Conservation (phyloP, 2,113 vertebrate genomes). For the Scomber scombrus region DNA sequence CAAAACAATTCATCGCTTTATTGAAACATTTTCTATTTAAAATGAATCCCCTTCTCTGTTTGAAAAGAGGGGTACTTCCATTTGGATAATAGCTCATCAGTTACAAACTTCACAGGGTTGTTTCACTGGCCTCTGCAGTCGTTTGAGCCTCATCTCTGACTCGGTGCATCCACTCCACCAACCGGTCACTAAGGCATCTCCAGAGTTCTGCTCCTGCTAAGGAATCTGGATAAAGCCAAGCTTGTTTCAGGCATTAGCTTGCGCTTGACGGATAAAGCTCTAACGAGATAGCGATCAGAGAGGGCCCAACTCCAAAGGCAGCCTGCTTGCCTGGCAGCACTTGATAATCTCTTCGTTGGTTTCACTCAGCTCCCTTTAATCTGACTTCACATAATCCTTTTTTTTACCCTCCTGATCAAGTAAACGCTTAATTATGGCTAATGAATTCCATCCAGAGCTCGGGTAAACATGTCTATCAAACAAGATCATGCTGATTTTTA, state of each 20-base stretch:
- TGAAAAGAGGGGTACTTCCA: background rate
- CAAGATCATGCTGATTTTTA: conserved; percentile 74
- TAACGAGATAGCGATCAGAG: conserved; percentile 84
- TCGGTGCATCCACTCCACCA: conserved; percentile 31
- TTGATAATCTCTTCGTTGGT: conserved; percentile 84
- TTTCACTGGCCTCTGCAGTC: background rate
- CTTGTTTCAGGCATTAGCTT: conserved; percentile 76
- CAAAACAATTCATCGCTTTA: no score
- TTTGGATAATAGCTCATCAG: background rate
- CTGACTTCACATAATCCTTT: conserved; percentile 85
- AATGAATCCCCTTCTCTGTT: no score
- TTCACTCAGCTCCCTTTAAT: conserved; percentile 82
- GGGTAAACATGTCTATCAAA: conserved; percentile 85
- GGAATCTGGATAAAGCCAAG: conserved; percentile 73
- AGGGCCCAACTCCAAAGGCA: conserved; percentile 79
- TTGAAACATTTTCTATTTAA: no score
- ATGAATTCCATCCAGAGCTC: conserved; percentile 84
- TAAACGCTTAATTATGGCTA: conserved; percentile 85
- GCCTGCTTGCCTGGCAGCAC: conserved; percentile 81
- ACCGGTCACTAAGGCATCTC: conserved; percentile 63
- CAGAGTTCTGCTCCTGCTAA: conserved; percentile 49
- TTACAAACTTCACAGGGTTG: background rate
- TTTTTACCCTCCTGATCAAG: conserved; percentile 83
- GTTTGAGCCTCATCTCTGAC: conserved; percentile 28
- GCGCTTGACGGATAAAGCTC: conserved; percentile 81